phyloP scores from a whole-genome alignment of 2,113 vertebrate genomes.

The Acrocephalus arundinaceus region DNA sequence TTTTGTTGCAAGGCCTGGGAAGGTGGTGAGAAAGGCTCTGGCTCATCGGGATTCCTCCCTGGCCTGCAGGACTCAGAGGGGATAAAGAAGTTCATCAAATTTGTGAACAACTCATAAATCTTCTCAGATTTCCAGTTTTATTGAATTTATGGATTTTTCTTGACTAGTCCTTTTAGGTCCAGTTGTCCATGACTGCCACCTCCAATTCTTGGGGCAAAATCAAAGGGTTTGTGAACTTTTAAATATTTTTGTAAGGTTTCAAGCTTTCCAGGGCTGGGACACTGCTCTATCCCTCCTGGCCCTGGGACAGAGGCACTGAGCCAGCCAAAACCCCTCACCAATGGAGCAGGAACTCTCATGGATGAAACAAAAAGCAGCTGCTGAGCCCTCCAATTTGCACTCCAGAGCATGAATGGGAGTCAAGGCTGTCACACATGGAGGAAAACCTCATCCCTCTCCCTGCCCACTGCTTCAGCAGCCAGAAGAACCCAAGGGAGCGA shows the following conservation, averaged over 20 bases:
- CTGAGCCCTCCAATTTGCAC: neutral
- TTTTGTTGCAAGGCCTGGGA: neutral
- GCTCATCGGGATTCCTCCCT: neutral
- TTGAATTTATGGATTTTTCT: neutral
- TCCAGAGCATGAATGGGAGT: neutral
- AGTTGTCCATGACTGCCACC: neutral
- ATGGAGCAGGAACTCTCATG: accelerated
- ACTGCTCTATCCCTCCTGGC: neutral
- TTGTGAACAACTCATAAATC: neutral
- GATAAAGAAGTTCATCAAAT: neutral
- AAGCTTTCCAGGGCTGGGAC: neutral
- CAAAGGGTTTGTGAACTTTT: neutral
- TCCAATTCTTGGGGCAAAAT: neutral
- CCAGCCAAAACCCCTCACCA: neutral
- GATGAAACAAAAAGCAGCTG: neutral
- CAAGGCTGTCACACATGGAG: neutral
- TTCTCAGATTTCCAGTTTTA: neutral
- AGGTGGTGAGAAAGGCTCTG: neutral
- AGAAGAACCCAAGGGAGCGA: neutral
- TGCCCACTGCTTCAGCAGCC: neutral
- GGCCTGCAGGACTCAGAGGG: neutral
- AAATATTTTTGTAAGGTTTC: neutral
- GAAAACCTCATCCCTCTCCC: neutral
- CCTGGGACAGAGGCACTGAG: neutral
- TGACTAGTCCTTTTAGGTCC: neutral